phyloP scores from a whole-genome alignment of 1,140 invertebrate genomes.

The Dinothrombium tinctorium region DNA sequence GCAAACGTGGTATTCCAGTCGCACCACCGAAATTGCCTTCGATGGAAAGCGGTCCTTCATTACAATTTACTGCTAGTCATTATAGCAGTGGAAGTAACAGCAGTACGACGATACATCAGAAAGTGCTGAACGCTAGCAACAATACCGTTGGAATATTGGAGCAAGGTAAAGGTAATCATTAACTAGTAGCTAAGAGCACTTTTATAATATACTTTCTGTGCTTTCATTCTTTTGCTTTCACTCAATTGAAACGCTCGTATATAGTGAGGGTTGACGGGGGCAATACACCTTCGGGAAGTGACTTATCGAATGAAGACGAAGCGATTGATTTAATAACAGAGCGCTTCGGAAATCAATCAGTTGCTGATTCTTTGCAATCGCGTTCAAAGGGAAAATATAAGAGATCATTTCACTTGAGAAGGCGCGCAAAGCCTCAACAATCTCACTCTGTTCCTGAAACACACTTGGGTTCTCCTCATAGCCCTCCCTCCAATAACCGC shows the following conservation, averaged over 20 bases:
- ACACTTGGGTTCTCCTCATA: background rate
- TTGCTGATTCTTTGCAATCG: background rate
- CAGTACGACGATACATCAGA: background rate
- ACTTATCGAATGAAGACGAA: background rate
- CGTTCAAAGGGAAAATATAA: conserved; percentile 15
- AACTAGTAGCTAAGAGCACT: background rate
- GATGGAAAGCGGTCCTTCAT: conserved; percentile 15
- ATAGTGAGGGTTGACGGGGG: background rate
- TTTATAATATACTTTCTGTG: background rate
- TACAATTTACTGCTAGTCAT: conserved; percentile 10
- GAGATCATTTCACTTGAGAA: conserved; percentile 14
- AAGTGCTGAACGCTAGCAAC: too few species aligned
- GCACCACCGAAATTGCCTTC: conserved; percentile 57
- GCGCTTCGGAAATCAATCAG: background rate
- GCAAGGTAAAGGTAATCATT: too few species aligned
- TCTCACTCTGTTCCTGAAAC: conserved; percentile 6
- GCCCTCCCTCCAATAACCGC: background rate
- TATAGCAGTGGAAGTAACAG: background rate
- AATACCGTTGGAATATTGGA: too few species aligned
- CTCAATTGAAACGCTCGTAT: background rate
- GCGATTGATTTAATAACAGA: background rate
- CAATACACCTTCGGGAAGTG: background rate
- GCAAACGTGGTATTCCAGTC: conserved; percentile 48
- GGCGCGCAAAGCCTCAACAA: conserved; percentile 3
- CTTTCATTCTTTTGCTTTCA: background rate